Conservation (phyloP, 2,888 invertebrate species). For the Ferrisia virgata region DNA sequence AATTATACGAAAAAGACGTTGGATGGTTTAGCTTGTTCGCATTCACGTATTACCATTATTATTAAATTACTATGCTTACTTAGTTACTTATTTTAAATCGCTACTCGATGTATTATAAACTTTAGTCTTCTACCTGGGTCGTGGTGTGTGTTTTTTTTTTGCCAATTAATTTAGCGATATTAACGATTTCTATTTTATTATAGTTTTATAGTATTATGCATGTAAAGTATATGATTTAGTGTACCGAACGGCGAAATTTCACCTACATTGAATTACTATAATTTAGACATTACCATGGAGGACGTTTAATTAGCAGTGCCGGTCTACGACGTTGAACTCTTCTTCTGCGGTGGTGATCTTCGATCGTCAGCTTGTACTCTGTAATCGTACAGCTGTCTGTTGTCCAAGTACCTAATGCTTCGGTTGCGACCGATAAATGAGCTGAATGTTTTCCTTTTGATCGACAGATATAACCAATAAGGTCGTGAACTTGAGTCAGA, state of each 20-base stretch:
- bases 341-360: neutral
- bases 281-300: neutral
- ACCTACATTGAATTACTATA: neutral
- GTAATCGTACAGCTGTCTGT: too few species aligned
- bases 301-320: neutral
- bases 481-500: neutral
- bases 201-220: neutral
- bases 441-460: neutral
- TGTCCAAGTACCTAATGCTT: too few species aligned
- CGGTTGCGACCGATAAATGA: too few species aligned
- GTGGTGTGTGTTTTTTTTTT: neutral
- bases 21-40: neutral
- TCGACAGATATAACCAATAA: neutral
- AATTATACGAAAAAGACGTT: too few species aligned
- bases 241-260: neutral
- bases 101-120: neutral
- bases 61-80: neutral
- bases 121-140: too few species aligned
- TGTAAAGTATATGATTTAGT: neutral
- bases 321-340: neutral
- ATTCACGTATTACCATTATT: neutral
- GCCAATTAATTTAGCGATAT: neutral
- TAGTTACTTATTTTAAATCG: too few species aligned
- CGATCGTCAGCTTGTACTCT: neutral
- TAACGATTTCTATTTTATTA: neutral